Conservation (phyloP, 2,888 invertebrate genomes). For the Agrochola circellaris region DNA sequence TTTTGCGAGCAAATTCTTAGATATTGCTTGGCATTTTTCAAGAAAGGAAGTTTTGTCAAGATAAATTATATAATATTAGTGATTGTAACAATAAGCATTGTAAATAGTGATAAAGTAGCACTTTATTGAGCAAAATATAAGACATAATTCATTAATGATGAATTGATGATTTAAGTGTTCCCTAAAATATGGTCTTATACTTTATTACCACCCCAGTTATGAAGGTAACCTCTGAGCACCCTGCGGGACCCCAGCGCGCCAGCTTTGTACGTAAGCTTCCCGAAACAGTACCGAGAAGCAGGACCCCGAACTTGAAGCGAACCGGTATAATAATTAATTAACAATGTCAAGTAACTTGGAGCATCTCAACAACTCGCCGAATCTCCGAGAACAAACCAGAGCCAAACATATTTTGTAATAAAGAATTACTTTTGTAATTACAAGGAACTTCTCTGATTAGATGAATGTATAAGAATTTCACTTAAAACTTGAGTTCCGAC, state of each 20-base stretch:
- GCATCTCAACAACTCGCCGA: slow-evolving; percentile 13
- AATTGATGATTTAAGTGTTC: background rate
- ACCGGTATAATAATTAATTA: slow-evolving; percentile 18
- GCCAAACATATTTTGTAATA: slow-evolving; percentile 32
- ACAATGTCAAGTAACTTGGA: slow-evolving; percentile 20
- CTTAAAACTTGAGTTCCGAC: slow-evolving; percentile 36
- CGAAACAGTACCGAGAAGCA: background rate
- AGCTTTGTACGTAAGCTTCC: background rate
- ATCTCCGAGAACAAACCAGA: slow-evolving; percentile 16
- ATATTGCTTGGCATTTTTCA: slow-evolving; percentile 1
- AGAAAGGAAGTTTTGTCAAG: background rate
- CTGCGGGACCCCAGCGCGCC: background rate
- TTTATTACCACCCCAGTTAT: background rate
- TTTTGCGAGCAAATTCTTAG: slow-evolving; percentile 11
- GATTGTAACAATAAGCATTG: too few relatives aligned
- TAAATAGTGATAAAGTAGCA: background rate
- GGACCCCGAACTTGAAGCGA: background rate
- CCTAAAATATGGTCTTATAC: background rate
- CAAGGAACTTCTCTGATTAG: slow-evolving; percentile 33
- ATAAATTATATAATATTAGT: background rate
- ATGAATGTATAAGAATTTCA: slow-evolving; percentile 45
- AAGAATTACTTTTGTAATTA: slow-evolving; percentile 32
- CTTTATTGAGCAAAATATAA: background rate
- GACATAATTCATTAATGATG: background rate
- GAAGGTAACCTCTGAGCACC: background rate